phyloP scores from a whole-genome alignment of 2,888 invertebrate genomes.

The Bellardia bayeri region DNA sequence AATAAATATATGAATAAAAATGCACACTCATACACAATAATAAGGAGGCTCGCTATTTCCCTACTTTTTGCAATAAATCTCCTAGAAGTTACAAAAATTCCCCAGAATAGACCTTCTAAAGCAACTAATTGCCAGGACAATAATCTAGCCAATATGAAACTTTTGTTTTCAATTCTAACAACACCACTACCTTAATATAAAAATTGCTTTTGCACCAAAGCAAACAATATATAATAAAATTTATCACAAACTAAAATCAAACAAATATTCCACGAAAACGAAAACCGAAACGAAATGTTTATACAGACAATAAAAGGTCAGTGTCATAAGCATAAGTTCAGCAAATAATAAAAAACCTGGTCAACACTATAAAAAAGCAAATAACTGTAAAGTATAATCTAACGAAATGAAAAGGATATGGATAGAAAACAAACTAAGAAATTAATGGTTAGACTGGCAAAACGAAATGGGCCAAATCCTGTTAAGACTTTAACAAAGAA shows the following conservation, averaged over 20 bases:
- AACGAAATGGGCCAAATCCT: not conserved
- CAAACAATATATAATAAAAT: slow-evolving; percentile 64
- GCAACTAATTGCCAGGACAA: too few species aligned
- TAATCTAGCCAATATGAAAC: too few species aligned
- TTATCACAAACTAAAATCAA: slow-evolving; percentile 62
- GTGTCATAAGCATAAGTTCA: slow-evolving; percentile 65
- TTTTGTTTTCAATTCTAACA: not conserved
- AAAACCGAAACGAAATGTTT: slow-evolving; percentile 28
- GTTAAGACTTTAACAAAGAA: not conserved
- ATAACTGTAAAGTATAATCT: not conserved
- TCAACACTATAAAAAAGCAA: slow-evolving; percentile 26
- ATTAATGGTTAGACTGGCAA: not conserved
- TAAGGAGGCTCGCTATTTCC: not conserved
- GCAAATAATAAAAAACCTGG: slow-evolving; percentile 13
- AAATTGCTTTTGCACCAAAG: not conserved
- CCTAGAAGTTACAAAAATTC: too few species aligned
- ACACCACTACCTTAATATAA: slow-evolving; percentile 13
- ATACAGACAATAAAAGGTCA: slow-evolving; percentile 60
- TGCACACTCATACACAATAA: not conserved
- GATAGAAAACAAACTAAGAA: not conserved
- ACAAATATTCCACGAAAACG: slow-evolving; percentile 33
- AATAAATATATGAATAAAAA: slow-evolving; percentile 21
- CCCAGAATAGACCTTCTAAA: too few species aligned
- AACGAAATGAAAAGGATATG: slow-evolving; percentile 19
- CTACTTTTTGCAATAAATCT: too few species aligned